Evolutionary conservation across 2,888 invertebrate species (phyloP), one percentile per base, ranked within the genome.

Genomic region (Pollenia angustigena): DNA sequence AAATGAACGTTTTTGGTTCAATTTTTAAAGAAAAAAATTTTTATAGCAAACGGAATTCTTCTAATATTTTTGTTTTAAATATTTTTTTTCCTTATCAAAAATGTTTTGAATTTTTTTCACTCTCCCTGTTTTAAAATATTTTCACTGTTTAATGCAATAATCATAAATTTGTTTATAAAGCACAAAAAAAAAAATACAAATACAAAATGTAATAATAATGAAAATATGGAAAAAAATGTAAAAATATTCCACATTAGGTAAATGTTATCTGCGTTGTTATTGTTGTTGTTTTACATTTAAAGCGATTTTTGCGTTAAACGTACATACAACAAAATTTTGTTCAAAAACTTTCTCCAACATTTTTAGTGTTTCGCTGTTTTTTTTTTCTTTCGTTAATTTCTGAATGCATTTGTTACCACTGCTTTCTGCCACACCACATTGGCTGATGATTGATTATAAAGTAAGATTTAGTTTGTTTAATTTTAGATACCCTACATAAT

Each of bases 321-420:
- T 42, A 54, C 80, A 18, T 18, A 18, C 1, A 52, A 62, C 58
- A 60, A 40, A 48, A 52, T 40, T 32, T 62, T 68, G 32, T 68
- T 68, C 10, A 52, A 69, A 81, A 82, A 82, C 81, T 82, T 82
- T 82, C 81, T 60, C 75, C 68, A 75, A 56, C 23, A 16, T 46
- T 64, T 64, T 54, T 44, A 44, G n/a, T 14, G n/a, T 46, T 71
- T 32, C 11, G 46, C n/a, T 32, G 52, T 72, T 6, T 44, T 42
- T 42, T 23, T 44, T 44, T 0, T 16, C 12, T 66, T 40, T 32
- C 3, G 40, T 14, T 56, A 12, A 4, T 48, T 44, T 23, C n/a
- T 52, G 16, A 9, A 44, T 40, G 62, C 60, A 54, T 71, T 62
- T 80, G 12, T 9, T 7, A 40, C 52, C 42, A 3, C 12, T 16